Base-by-base conservation (phyloP, 1,140 invertebrate species). In the Cephus cinctus region DNA sequence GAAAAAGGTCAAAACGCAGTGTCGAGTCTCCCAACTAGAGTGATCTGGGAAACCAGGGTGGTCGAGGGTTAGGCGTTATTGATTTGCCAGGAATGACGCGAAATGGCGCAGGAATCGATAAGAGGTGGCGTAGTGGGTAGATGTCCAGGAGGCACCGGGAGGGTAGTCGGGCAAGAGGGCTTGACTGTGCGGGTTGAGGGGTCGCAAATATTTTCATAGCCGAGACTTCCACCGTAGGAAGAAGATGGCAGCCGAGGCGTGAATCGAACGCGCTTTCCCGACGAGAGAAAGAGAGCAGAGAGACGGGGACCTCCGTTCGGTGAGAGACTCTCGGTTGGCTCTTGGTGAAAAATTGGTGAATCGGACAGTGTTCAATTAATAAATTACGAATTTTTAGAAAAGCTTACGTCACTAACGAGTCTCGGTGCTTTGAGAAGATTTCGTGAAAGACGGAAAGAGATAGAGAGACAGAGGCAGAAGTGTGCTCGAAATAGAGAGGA, bases 21-120 rank as follows among this genome's bases (percentile, higher is more conserved):
- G 52, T 52, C 50, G n/a, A 56, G 49, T 32, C 25, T 47, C 47
- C 27, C 50, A 54, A 59, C 54, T 59, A 50, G 38, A 36, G 55
- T 57, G 54, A 53, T 57, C 49, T 59, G 25, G 38, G 30, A n/a
- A n/a, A n/a, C n/a, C n/a, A n/a, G 39, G 45, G 49, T 49, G 9
- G 50, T 34, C 25, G 25, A n/a, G 6, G 15, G 39, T 36, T 36
- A 35, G 52, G 47, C 39, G 64, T 73, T 74, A 74, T 74, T 73
- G 71, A 74, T 74, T 74, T 57, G 58, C 62, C 60, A 60, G 66
- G 67, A 69, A 67, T 65, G 69, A 73, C 69, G 71, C 65, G 64
- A 71, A 73, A 73, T 73, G 63, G 73, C 69, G 71, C 70, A 74
- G 71, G 61, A 76, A 76, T 76, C 73, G 72, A 76, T 76, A 74